A percentile compares a stretch with the other conserved stretches of the same genome.
phyloP scores from a whole-genome alignment of 1,140 invertebrate species.

The Cataglyphis hispanica region DNA sequence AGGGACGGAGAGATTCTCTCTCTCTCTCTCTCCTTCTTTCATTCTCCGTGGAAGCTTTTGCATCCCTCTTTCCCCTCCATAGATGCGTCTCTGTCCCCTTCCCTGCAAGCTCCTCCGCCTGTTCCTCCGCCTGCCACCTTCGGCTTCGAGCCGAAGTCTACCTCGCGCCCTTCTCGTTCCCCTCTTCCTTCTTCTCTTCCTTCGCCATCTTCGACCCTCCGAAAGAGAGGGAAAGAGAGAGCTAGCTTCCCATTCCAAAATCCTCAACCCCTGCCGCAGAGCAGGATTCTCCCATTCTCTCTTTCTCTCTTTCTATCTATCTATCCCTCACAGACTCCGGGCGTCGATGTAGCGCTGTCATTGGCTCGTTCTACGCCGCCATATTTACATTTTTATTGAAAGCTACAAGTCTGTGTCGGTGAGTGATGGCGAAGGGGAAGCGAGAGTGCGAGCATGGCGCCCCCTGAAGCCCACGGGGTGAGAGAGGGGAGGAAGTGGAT shows the following conservation, averaged over 20 bases:
- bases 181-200: constrained; percentile 62
- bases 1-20: constrained; percentile 35
- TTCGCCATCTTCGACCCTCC: constrained; percentile 75
- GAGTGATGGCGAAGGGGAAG: constrained; percentile 82
- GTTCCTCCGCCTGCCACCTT: constrained; percentile 38
- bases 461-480: constrained; percentile 46
- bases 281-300: constrained; percentile 56
- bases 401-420: constrained; percentile 85
- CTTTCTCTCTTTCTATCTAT: constrained; percentile 46
- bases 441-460: constrained; percentile 66
- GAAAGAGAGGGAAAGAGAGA: constrained; percentile 2
- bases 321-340: constrained; percentile 68
- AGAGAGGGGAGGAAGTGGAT: constrained; percentile 30
- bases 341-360: constrained; percentile 86
- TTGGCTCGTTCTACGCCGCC: constrained; percentile 86
- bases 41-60: constrained; percentile 23
- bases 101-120: constrained; percentile 32
- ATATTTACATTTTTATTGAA: constrained; percentile 87
- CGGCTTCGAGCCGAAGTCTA: constrained; percentile 49
- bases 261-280: constrained; percentile 68
- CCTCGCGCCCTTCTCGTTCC: constrained; percentile 69
- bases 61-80: constrained; percentile 30
- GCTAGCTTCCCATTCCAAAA: constrained; percentile 73
- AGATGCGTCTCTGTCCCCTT: neutral
- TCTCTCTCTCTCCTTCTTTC: constrained; percentile 40